phyloP scores from a whole-genome alignment of 2,797 vertebrate genomes.

The Agapornis canus region DNA sequence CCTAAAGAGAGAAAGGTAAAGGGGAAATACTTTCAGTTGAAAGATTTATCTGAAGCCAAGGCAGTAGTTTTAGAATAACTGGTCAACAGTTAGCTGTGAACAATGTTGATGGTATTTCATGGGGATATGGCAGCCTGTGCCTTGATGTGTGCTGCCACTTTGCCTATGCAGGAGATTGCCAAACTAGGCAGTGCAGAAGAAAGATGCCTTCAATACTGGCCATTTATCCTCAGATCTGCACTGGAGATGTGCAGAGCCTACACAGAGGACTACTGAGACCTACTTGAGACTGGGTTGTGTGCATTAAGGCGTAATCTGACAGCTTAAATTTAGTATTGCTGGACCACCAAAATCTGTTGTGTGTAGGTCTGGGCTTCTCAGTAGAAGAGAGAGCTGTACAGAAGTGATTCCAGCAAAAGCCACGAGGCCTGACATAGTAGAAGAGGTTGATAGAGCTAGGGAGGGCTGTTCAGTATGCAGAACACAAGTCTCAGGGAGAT shows the following conservation, averaged over 20 bases:
- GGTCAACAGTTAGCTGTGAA: not conserved
- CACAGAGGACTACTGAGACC: not conserved
- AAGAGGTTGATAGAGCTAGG: not conserved
- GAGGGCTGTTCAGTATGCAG: not conserved
- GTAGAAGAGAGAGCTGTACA: not conserved
- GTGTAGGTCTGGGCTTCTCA: not conserved
- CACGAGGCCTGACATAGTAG: not conserved
- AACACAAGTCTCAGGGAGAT: not conserved
- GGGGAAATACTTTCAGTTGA: not conserved
- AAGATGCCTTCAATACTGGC: not conserved
- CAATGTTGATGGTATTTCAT: not conserved
- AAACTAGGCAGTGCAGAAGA: not conserved
- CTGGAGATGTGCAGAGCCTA: not conserved
- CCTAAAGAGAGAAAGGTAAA: not conserved
- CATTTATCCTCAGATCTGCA: not conserved
- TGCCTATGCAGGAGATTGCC: not conserved
- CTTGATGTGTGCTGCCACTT: not conserved
- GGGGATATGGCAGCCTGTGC: not conserved
- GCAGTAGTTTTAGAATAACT: not conserved
- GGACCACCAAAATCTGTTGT: not conserved
- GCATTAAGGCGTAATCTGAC: not conserved
- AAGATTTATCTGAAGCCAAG: not conserved
- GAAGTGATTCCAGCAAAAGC: not conserved
- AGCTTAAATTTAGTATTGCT: not conserved
- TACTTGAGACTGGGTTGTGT: not conserved